Evolutionary conservation across 2,113 vertebrate species (phyloP).

Genomic region (Scomber colias): DNA sequence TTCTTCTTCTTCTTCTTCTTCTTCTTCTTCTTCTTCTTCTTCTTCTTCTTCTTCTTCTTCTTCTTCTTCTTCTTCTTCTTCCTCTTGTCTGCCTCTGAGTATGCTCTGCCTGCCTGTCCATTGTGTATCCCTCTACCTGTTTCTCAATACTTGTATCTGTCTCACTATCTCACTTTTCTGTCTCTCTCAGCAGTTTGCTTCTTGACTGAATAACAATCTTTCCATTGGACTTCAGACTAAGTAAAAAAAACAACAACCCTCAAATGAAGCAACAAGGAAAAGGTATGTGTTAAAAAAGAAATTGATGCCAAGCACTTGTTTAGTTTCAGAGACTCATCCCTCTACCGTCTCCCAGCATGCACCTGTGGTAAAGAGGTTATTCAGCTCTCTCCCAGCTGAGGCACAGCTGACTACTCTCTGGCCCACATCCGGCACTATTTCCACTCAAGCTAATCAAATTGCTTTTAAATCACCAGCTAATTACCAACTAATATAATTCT

Average conservation of each 20-base stretch:
- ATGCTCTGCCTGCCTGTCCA: slow-evolving; percentile 24
- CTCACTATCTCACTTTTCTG: slow-evolving; percentile 16
- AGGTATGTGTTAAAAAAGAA: slow-evolving; percentile 35
- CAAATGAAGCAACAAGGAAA: neutral
- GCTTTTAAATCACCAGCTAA: slow-evolving; percentile 78
- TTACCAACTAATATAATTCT: slow-evolving; percentile 78
- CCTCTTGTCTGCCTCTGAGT: slow-evolving; percentile 4
- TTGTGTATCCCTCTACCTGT: slow-evolving; percentile 24
- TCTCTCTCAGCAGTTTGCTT: slow-evolving; percentile 20
- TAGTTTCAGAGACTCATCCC: slow-evolving; percentile 51
- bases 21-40: neutral
- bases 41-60: neutral
- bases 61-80: slow-evolving; percentile 16
- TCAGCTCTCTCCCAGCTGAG: slow-evolving; percentile 79
- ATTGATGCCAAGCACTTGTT: slow-evolving; percentile 55
- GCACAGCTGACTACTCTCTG: slow-evolving; percentile 81
- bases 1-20: slow-evolving; percentile 8
- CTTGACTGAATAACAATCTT: neutral
- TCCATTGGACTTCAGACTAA: neutral
- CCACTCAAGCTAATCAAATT: slow-evolving; percentile 76
- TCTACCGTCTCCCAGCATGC: slow-evolving; percentile 72
- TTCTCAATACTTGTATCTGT: slow-evolving; percentile 11
- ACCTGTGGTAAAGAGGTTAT: slow-evolving; percentile 78
- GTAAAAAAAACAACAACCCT: neutral
- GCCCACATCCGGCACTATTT: slow-evolving; percentile 70